phyloP scores from a whole-genome alignment of 2,797 vertebrate genomes.

The Acanthis flammea region DNA sequence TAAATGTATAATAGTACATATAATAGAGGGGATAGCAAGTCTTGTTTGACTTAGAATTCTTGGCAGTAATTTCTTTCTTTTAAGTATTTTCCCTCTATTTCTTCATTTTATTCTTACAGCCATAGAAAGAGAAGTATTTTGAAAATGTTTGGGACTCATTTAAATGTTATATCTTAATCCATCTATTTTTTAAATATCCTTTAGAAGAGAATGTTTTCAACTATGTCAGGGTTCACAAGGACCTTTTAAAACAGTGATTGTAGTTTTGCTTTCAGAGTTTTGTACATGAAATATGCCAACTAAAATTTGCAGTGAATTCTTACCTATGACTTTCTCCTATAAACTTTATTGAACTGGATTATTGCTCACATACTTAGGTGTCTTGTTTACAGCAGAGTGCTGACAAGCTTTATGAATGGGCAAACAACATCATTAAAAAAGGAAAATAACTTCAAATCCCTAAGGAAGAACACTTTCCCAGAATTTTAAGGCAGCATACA shows the following conservation, averaged over 20 bases:
- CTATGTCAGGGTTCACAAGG: background rate
- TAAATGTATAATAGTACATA: background rate
- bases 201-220: background rate
- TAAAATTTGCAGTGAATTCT: background rate
- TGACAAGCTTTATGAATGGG: conserved; percentile 23
- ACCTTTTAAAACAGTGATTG: background rate
- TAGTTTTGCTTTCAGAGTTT: background rate
- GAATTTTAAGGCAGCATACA: background rate
- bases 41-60: conserved; percentile 9
- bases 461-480: background rate
- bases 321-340: background rate
- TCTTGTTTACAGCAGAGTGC: background rate
- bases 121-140: background rate
- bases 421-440: background rate
- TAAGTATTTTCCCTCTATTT: background rate
- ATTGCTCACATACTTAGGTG: background rate
- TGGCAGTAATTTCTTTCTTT: background rate
- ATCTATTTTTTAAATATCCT: background rate
- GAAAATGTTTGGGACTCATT: background rate
- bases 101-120: background rate
- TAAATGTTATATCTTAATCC: background rate
- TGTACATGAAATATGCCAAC: background rate
- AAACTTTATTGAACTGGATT: background rate
- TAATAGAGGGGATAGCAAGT: background rate
- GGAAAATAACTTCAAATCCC: background rate